These are phyloP conservation scores for Salarias fasciatus DNA, from an alignment of 2,797 vertebrate species.

Conservation along the genomic window DNA sequence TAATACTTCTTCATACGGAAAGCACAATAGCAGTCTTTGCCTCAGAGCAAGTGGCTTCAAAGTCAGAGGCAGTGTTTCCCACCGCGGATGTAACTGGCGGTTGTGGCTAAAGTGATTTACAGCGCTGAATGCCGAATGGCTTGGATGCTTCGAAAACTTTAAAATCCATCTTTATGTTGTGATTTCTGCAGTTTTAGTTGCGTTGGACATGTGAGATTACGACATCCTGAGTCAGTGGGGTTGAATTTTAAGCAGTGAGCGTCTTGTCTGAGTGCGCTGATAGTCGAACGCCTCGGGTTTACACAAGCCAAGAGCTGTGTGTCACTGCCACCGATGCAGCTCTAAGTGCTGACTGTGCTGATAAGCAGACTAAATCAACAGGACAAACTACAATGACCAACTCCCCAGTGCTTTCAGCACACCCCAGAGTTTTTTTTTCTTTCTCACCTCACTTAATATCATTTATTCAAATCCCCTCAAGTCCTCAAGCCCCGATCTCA, in stretches of 20 bases:
- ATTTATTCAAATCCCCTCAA: background rate
- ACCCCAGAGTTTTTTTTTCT: background rate
- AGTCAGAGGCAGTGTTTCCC: background rate
- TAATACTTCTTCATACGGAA: constrained; percentile 5
- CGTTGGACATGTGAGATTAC: background rate
- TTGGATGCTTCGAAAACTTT: background rate
- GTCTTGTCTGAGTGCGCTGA: background rate
- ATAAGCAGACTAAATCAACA: background rate
- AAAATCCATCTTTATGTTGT: background rate
- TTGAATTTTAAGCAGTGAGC: constrained; percentile 12
- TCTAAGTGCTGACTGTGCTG: constrained; percentile 4
- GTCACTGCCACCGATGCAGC: constrained; percentile 2
- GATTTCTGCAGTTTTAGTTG: background rate
- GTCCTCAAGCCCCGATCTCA: background rate
- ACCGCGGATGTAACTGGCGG: background rate
- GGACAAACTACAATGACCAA: background rate
- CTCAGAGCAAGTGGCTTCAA: background rate
- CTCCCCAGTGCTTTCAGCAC: background rate
- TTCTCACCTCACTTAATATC: background rate
- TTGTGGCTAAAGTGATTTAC: background rate
- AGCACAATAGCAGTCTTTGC: background rate
- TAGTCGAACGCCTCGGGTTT: background rate
- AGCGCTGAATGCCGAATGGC: background rate
- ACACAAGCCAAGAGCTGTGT: background rate
- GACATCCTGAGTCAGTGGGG: background rate